A percentile compares a stretch with the other conserved stretches of the same genome.
Conservation (phyloP, 2,113 vertebrate species). For the Galemys pyrenaicus region DNA sequence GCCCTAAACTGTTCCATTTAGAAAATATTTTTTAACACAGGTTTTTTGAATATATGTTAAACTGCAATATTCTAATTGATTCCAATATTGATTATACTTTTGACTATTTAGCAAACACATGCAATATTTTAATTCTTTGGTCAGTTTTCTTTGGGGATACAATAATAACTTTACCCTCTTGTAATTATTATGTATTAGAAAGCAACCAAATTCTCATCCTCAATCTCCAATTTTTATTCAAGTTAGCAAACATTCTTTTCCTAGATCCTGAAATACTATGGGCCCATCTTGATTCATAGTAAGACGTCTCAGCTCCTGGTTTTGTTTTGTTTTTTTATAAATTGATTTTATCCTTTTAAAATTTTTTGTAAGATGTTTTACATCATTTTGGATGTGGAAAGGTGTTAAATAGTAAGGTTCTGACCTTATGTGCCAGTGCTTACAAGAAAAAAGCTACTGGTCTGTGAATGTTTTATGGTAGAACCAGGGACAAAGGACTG, state of each 20-base stretch:
- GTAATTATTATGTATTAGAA: background rate
- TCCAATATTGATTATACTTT: background rate
- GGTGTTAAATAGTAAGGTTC: background rate
- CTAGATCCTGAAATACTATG: background rate
- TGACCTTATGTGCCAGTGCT: background rate
- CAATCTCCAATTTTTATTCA: background rate
- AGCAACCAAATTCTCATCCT: background rate
- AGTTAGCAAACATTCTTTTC: background rate
- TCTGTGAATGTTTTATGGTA: background rate
- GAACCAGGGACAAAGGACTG: background rate
- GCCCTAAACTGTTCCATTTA: background rate
- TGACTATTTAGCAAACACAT: background rate
- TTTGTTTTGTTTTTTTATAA: background rate
- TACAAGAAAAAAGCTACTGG: background rate
- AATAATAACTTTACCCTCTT: background rate
- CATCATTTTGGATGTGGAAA: background rate
- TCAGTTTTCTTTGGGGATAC: background rate
- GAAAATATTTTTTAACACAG: background rate
- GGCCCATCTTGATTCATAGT: background rate
- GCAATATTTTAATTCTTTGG: background rate
- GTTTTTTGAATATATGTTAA: constrained; percentile 13
- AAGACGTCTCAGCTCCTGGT: background rate
- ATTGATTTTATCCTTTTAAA: background rate
- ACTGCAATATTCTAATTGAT: background rate
- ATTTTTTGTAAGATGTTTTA: background rate